Percentiles rank a stretch among this genome's conserved stretches.
phyloP scores from a whole-genome alignment of 2,888 invertebrate genomes.

The Ormyrus thymus region DNA sequence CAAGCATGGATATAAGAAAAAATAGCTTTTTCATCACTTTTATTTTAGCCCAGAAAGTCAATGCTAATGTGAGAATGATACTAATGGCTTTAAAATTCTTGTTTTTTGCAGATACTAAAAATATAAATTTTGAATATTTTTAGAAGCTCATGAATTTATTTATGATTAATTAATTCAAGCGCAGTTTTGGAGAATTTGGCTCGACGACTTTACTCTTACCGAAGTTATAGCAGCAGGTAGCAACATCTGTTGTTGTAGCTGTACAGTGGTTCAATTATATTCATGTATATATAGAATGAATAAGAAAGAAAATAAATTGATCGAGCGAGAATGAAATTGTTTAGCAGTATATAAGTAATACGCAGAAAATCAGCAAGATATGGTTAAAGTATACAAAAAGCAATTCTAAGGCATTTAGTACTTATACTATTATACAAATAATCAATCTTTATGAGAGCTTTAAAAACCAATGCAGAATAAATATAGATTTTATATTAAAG shows the following conservation, averaged over 20 bases:
- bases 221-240: slow-evolving; percentile 60
- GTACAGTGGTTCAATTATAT: slow-evolving; percentile 26
- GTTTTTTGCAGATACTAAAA: not conserved
- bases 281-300: slow-evolving; percentile 10
- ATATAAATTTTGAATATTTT: not conserved
- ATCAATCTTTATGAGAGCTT: slow-evolving; percentile 19
- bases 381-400: slow-evolving; percentile 39
- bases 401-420: slow-evolving; percentile 41
- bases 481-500: slow-evolving; percentile 1
- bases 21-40: not conserved
- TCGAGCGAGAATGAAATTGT: slow-evolving; percentile 37
- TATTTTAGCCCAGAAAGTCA: not conserved
- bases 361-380: slow-evolving; percentile 33
- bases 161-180: slow-evolving; percentile 13
- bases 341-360: slow-evolving; percentile 22
- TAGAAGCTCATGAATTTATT: not conserved
- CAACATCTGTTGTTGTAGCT: slow-evolving; percentile 54
- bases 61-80: slow-evolving; percentile 3
- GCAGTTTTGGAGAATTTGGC: slow-evolving; percentile 34
- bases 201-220: slow-evolving; percentile 59
- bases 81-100: not conserved
- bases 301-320: slow-evolving; percentile 38
- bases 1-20: no score
- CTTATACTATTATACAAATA: slow-evolving; percentile 19
- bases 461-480: slow-evolving; percentile 17